A percentile compares a stretch with the other conserved stretches of the same genome.
phyloP scores from a whole-genome alignment of 2,888 invertebrate species.

The Lordiphosa fenestrarum region DNA sequence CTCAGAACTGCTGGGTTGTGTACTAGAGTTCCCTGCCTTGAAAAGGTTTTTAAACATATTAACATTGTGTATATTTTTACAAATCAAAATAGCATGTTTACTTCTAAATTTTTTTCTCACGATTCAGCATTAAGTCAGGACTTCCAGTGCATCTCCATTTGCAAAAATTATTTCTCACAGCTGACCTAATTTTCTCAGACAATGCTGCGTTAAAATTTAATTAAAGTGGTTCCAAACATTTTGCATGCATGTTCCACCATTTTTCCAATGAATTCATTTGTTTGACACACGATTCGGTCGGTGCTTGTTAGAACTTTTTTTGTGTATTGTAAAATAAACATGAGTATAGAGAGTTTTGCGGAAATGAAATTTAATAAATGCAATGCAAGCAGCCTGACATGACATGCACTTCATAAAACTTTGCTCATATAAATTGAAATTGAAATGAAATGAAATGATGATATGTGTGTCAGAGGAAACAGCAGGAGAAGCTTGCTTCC shows the following conservation, averaged over 20 bases:
- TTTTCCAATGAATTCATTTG: constrained; percentile 27
- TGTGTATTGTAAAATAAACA: constrained; percentile 67
- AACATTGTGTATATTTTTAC: no score
- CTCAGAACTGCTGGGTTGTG: no score
- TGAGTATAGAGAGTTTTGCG: constrained; percentile 44
- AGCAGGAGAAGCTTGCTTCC: constrained; percentile 30
- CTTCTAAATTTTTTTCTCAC: no score
- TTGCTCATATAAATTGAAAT: constrained; percentile 74
- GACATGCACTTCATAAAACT: constrained; percentile 73
- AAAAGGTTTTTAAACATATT: no score
- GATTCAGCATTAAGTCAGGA: no score
- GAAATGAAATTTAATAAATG: constrained; percentile 71
- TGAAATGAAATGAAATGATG: constrained; percentile 59
- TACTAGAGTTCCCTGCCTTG: no score
- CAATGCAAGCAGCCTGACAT: constrained; percentile 45
- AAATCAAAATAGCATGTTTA: no score
- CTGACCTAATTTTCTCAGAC: no score
- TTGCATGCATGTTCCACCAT: background rate
- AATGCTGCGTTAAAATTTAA: background rate
- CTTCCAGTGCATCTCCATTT: no score
- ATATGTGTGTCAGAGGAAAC: constrained; percentile 44
- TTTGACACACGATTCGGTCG: constrained; percentile 72
- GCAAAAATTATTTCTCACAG: no score
- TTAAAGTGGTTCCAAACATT: constrained; percentile 1
- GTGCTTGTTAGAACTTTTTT: constrained; percentile 71